Evolutionary conservation across 2,888 invertebrate genomes (phyloP).

Genomic region (Chirona hameri): DNA sequence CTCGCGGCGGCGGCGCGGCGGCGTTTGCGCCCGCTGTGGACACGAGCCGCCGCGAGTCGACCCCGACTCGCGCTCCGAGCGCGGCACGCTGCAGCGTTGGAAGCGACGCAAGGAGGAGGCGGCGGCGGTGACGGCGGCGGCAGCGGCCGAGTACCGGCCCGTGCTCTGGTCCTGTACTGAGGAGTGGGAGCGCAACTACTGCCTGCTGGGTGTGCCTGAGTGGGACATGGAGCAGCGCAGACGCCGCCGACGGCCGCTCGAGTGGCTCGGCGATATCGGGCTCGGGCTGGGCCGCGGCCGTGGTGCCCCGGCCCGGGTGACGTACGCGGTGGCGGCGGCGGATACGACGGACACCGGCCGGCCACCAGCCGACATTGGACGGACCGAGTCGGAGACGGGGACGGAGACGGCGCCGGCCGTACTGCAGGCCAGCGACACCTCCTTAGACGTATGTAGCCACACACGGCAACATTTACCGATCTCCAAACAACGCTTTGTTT

Average conservation of each 20-base stretch:
- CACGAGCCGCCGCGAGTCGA: conserved; percentile 29
- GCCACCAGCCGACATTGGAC: not conserved
- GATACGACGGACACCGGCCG: not conserved
- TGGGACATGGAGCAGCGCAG: not conserved
- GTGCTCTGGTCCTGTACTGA: conserved; percentile 24
- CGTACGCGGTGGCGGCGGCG: too few relatives aligned
- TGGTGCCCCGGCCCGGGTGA: too few relatives aligned
- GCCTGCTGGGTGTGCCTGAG: not conserved
- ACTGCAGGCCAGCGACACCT: not conserved
- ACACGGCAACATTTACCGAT: too few relatives aligned
- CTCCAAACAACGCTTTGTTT: too few relatives aligned
- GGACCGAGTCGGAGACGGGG: not conserved
- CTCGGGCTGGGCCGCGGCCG: not conserved
- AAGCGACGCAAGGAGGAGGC: not conserved
- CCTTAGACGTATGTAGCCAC: not conserved
- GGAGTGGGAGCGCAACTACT: conserved; percentile 13
- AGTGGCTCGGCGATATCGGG: not conserved
- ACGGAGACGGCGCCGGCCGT: not conserved
- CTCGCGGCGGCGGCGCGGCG: not conserved
- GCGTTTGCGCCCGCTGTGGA: not conserved
- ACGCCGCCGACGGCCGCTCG: not conserved
- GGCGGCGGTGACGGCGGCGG: not conserved
- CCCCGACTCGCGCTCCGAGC: conserved; percentile 38
- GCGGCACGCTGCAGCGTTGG: conserved; percentile 37
- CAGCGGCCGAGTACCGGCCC: conserved; percentile 22